These are phyloP conservation scores for Hyposoter didymator DNA, from an alignment of 2,888 invertebrate species.

Conservation along the genomic window DNA sequence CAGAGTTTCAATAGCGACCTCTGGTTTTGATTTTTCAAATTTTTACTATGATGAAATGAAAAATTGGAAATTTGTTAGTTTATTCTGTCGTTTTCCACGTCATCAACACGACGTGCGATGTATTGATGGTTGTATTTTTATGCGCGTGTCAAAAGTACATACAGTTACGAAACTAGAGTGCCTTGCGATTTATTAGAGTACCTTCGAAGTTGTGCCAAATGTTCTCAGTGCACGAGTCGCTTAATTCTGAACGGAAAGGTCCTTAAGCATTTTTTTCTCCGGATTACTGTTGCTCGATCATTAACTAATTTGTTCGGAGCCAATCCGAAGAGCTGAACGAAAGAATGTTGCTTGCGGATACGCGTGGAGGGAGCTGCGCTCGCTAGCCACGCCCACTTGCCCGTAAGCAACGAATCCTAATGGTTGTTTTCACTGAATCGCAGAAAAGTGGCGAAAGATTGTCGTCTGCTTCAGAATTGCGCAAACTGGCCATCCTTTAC, in stretches of 20 bases:
- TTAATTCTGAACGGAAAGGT: neutral
- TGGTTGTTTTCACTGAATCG: neutral
- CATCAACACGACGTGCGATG: constrained; percentile 44
- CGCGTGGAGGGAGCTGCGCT: too few relatives aligned
- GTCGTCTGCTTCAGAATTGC: neutral
- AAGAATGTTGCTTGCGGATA: neutral
- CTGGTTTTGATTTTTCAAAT: neutral
- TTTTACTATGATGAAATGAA: neutral
- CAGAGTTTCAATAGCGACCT: neutral
- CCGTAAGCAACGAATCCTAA: neutral
- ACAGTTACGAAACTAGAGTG: neutral
- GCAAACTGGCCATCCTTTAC: neutral
- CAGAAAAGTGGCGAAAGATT: neutral
- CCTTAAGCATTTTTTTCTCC: neutral
- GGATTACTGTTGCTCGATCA: neutral
- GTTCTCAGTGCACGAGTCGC: neutral
- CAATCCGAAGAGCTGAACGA: neutral
- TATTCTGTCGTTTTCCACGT: constrained; percentile 25
- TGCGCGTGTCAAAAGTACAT: constrained; percentile 3
- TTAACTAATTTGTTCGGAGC: neutral
- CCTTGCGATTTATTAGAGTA: constrained; percentile 4
- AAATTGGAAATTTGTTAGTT: neutral
- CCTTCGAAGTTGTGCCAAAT: neutral
- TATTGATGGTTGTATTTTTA: constrained; percentile 35
- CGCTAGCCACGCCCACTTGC: neutral